Percentiles rank a stretch among this genome's conserved stretches.
Evolutionary conservation across 2,797 vertebrate genomes (phyloP).

Genomic region (Sebastolobus alascanus): DNA sequence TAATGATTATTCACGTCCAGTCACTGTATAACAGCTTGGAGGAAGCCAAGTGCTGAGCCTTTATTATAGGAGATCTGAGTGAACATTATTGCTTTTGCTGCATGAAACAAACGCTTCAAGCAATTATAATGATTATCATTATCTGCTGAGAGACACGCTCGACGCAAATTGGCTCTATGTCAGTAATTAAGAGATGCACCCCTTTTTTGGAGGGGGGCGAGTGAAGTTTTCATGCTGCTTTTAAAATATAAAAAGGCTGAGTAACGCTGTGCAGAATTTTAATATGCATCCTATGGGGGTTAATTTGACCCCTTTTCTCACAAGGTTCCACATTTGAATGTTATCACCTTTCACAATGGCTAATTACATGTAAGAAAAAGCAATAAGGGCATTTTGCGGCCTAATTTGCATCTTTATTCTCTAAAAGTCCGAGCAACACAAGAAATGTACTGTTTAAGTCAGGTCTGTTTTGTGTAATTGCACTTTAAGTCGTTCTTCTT

Average conservation of each 20-base stretch:
- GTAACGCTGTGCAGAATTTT: constrained; percentile 52
- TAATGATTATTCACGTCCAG: constrained; percentile 82
- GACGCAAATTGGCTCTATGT: constrained; percentile 79
- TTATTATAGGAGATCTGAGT: constrained; percentile 81
- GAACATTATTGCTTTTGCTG: constrained; percentile 83
- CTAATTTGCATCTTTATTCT: constrained; percentile 52
- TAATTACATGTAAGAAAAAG: constrained; percentile 65
- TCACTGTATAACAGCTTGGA: constrained; percentile 76
- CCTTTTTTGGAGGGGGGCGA: constrained; percentile 45
- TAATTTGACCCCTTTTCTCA: constrained; percentile 61
- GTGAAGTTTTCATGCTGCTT: constrained; percentile 65
- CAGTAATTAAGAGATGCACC: constrained; percentile 80
- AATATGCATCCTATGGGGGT: constrained; percentile 59
- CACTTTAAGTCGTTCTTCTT: constrained; percentile 5
- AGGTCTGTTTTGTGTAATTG: constrained; percentile 38
- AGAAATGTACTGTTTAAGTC: constrained; percentile 33
- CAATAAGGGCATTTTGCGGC: constrained; percentile 35
- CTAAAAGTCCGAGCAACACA: constrained; percentile 23
- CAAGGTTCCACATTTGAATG: constrained; percentile 57
- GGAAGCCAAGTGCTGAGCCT: constrained; percentile 73
- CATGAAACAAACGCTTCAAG: constrained; percentile 82
- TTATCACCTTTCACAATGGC: constrained; percentile 56
- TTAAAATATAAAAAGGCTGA: constrained; percentile 61
- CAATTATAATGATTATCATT: constrained; percentile 84
- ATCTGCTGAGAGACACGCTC: constrained; percentile 80